Percentiles rank a stretch among this genome's conserved stretches.
Evolutionary conservation across 2,113 vertebrate species (phyloP).

Genomic region (Clarias magur): DNA sequence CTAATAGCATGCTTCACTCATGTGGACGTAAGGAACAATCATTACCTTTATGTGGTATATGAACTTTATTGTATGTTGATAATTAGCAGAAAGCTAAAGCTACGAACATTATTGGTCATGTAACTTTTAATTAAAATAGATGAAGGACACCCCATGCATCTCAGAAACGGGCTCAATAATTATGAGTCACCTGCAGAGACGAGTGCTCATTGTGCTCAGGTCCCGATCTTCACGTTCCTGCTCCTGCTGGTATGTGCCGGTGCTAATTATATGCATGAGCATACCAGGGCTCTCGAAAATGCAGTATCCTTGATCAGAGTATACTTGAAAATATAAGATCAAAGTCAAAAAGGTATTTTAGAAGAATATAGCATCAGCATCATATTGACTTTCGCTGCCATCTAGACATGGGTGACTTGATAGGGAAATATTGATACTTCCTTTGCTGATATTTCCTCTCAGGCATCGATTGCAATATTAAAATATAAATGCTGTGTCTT

Average conservation of each 20-base stretch:
- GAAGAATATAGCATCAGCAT: background rate
- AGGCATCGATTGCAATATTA: background rate
- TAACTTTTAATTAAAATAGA: conserved; percentile 44
- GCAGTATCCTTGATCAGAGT: background rate
- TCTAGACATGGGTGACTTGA: background rate
- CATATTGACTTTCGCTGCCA: conserved; percentile 14
- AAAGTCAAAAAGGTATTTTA: background rate
- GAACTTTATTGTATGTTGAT: background rate
- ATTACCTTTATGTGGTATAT: background rate
- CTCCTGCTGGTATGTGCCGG: conserved; percentile 21
- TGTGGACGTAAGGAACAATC: background rate
- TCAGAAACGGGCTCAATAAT: conserved; percentile 24
- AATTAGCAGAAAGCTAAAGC: background rate
- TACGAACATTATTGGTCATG: conserved; percentile 17
- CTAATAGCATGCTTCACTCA: background rate
- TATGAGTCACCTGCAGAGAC: conserved; percentile 31
- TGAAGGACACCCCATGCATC: conserved; percentile 20
- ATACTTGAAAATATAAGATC: background rate
- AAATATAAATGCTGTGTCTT: conserved; percentile 3
- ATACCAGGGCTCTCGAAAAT: background rate
- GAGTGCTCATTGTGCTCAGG: background rate
- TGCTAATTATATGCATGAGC: conserved; percentile 14
- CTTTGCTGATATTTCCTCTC: conserved; percentile 17
- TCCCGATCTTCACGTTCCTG: background rate
- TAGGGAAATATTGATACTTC: conserved; percentile 19